A percentile compares a stretch with the other conserved stretches of the same genome.
Conservation (phyloP, 2,888 invertebrate species). For the Drosophila tripunctata region DNA sequence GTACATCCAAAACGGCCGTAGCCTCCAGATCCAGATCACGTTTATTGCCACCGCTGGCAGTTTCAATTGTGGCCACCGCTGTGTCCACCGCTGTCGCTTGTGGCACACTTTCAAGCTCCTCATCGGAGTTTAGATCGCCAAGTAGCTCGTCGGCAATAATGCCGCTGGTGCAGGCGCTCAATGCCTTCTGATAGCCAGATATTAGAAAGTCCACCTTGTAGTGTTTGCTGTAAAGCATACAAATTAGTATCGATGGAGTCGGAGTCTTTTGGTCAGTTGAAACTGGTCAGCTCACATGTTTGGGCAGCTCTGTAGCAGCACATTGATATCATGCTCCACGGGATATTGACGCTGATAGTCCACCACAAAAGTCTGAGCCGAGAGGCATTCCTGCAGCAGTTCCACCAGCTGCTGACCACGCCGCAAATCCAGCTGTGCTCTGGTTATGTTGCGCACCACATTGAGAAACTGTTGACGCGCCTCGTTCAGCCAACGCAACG, state of each 20-base stretch:
- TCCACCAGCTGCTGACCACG: constrained; percentile 77
- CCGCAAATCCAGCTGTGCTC: constrained; percentile 80
- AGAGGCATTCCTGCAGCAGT: constrained; percentile 85
- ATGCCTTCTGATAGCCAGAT: constrained; percentile 60
- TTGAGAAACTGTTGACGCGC: constrained; percentile 84
- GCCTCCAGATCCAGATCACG: constrained; percentile 84
- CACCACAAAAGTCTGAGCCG: constrained; percentile 86
- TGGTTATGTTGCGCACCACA: constrained; percentile 84
- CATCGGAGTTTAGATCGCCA: constrained; percentile 2
- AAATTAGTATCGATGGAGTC: background rate
- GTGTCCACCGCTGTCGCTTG: constrained; percentile 7
- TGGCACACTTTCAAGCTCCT: constrained; percentile 30
- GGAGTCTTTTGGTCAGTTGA: too few relatives aligned
- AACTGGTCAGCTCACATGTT: constrained; percentile 87
- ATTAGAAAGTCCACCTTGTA: constrained; percentile 61
- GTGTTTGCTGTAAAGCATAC: constrained; percentile 47
- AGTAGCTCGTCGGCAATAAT: constrained; percentile 48
- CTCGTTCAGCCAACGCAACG: constrained; percentile 81
- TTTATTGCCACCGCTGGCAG: constrained; percentile 4
- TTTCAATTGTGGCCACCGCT: constrained; percentile 25
- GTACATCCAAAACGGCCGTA: constrained; percentile 85
- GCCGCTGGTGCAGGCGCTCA: constrained; percentile 45
- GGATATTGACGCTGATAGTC: constrained; percentile 90
- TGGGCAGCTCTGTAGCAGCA: constrained; percentile 87
- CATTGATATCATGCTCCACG: constrained; percentile 88